Base-by-base conservation (phyloP, 2,888 invertebrate genomes). In the Polydrusus pterygomalis region DNA sequence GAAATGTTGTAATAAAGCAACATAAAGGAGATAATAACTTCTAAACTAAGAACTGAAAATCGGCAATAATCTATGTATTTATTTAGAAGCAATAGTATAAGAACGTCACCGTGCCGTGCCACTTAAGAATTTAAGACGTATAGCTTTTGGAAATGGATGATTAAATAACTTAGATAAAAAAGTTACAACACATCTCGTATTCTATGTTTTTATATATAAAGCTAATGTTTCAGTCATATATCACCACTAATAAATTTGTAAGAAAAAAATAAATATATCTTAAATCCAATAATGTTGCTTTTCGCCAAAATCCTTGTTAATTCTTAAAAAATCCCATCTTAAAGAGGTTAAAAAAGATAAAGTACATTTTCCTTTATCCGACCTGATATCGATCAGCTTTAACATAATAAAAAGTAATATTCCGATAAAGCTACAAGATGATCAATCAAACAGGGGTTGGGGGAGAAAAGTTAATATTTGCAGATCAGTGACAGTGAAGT, bases 361-460 rank as follows among this genome's bases (percentile, higher is more conserved):
- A 58, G 58, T 15, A 38, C 15, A 38, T 58, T 58, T 38, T 17
- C 17, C 34, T 58, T 58, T 38, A 58, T 38, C 34, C 38, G 17
- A 58, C 13, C 58, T 17, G 45, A 62, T 40, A 62, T 62, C 62
- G 62, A 62, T 62, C 62, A 40, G 62, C 20, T 40, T 40, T 30
- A 40, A 17, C 62, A 40, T 40, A 40, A 62, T 62, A 62, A 62
- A 62, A 62, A 62, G 62, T 45, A 62, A 62, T 62, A 62, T 47
- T 38, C 51, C 25, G 49, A 54, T 54, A n/a, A 49, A 70, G 70
- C 43, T 62, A 71, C 71, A 71, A 63, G 63, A 63, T 49, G 64
- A 71, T 71, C 71, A 62, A 71, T 71, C 71, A 71, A 71, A 63
- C 15, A 40, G 54, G 62, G 54, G 20, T n/a, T 58, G 17, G 34